Evolutionary conservation across 2,113 vertebrate genomes (phyloP).

Genomic region (Setophaga petechia): DNA sequence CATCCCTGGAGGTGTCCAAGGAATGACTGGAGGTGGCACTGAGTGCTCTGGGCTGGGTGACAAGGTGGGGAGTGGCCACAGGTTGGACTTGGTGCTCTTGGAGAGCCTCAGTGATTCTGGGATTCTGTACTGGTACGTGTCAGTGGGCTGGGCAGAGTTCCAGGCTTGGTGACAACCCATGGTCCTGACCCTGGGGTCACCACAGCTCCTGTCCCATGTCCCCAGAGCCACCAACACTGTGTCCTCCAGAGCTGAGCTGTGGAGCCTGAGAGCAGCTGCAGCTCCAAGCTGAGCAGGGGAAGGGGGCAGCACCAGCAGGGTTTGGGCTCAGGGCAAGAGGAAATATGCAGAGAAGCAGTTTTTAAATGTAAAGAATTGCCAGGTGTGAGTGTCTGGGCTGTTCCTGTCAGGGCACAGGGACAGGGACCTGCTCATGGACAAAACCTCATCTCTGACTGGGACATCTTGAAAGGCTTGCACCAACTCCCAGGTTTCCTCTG

Average conservation of each 20-base stretch:
- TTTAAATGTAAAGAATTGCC: accelerated
- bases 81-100: background rate
- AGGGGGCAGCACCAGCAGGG: background rate
- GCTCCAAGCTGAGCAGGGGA: background rate
- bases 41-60: background rate
- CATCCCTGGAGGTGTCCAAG: background rate
- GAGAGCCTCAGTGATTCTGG: background rate
- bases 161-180: accelerated
- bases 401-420: background rate
- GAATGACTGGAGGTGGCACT: accelerated
- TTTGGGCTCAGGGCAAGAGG: background rate
- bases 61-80: accelerated
- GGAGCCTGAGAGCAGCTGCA: background rate
- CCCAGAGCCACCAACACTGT: background rate
- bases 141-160: background rate
- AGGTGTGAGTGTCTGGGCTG: accelerated
- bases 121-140: accelerated
- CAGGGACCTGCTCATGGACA: background rate
- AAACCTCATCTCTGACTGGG: accelerated
- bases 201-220: background rate
- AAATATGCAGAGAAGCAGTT: background rate
- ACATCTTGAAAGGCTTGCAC: background rate
- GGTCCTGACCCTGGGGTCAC: background rate
- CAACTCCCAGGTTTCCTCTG: background rate
- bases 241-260: background rate